Percentiles rank a stretch among this genome's conserved stretches.
Evolutionary conservation across 2,888 invertebrate species (phyloP).

Genomic region (Shargacucullia verbasci): DNA sequence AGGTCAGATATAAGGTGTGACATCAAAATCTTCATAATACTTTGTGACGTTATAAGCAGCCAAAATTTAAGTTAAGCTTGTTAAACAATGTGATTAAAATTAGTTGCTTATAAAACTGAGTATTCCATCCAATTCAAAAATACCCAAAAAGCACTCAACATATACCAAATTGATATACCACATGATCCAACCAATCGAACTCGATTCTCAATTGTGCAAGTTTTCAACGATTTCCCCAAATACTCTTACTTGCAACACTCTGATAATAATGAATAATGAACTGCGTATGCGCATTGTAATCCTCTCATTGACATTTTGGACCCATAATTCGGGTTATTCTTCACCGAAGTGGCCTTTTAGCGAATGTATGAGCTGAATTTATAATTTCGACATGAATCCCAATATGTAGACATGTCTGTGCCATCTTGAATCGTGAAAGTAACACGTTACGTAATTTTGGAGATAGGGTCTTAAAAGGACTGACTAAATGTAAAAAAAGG

Average conservation of each 20-base stretch:
- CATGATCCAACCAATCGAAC: too few relatives aligned
- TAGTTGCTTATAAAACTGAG: too few relatives aligned
- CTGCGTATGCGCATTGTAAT: conserved; percentile 55
- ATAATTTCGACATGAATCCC: conserved; percentile 47
- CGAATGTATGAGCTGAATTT: conserved; percentile 40
- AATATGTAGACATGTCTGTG: conserved; percentile 18
- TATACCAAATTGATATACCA: too few relatives aligned
- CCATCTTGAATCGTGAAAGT: conserved; percentile 42
- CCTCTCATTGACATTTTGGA: conserved; percentile 60
- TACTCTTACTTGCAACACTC: conserved; percentile 35
- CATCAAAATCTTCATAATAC: too few relatives aligned
- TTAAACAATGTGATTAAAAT: too few relatives aligned
- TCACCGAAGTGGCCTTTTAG: conserved; percentile 52
- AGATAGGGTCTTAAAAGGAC: conserved; percentile 12
- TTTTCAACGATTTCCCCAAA: conserved; percentile 23
- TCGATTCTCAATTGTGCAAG: conserved; percentile 25
- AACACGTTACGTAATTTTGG: conserved; percentile 5
- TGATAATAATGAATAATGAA: conserved; percentile 54
- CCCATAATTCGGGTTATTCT: conserved; percentile 55
- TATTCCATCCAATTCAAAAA: too few relatives aligned
- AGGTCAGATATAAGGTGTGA: too few relatives aligned
- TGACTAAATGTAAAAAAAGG: too few relatives aligned
- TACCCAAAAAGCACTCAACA: too few relatives aligned
- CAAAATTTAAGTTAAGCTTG: too few relatives aligned
- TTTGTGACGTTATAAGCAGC: too few relatives aligned